phyloP scores from a whole-genome alignment of 2,888 invertebrate species.

The Phrixothrix hirtus region DNA sequence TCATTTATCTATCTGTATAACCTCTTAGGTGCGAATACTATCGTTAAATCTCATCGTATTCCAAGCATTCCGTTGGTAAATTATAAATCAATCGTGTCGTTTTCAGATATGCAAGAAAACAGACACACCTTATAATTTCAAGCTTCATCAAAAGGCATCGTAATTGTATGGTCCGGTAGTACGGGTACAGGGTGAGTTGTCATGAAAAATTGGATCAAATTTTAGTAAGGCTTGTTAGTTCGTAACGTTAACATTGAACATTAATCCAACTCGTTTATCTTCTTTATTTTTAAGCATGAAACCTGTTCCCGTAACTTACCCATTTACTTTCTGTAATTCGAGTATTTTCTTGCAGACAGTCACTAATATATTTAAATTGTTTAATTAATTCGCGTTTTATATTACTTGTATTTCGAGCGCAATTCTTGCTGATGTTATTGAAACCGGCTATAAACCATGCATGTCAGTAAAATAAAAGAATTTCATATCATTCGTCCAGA shows the following conservation, averaged over 20 bases:
- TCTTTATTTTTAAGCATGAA: conserved; percentile 4
- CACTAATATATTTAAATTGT: conserved; percentile 22
- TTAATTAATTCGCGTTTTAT: conserved; percentile 19
- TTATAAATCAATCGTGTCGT: background rate
- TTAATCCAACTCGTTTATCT: background rate
- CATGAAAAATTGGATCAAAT: conserved; percentile 15
- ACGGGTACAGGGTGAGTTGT: conserved; percentile 7
- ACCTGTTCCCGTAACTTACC: conserved; percentile 10
- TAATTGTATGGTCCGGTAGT: conserved; percentile 21
- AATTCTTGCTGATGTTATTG: conserved; percentile 13
- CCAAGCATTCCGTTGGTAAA: background rate
- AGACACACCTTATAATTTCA: conserved; percentile 11
- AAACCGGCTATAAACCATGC: conserved; percentile 12
- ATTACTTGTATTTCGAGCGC: conserved; percentile 17
- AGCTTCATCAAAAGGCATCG: conserved; percentile 12
- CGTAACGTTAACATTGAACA: conserved; percentile 4
- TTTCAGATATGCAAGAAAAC: background rate
- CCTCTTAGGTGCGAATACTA: conserved; percentile 11
- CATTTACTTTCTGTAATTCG: conserved; percentile 20
- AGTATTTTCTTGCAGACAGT: conserved; percentile 15
- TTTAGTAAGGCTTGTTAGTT: conserved; percentile 13
- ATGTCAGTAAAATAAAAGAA: conserved; percentile 7
- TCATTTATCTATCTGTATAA: background rate
- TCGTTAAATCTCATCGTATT: conserved; percentile 11
- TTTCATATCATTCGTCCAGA: conserved; percentile 9